A percentile compares a stretch with the other conserved stretches of the same genome.
These are phyloP conservation scores for Pristis pectinata DNA, from an alignment of 2,797 vertebrate species.

Conservation along the genomic window DNA sequence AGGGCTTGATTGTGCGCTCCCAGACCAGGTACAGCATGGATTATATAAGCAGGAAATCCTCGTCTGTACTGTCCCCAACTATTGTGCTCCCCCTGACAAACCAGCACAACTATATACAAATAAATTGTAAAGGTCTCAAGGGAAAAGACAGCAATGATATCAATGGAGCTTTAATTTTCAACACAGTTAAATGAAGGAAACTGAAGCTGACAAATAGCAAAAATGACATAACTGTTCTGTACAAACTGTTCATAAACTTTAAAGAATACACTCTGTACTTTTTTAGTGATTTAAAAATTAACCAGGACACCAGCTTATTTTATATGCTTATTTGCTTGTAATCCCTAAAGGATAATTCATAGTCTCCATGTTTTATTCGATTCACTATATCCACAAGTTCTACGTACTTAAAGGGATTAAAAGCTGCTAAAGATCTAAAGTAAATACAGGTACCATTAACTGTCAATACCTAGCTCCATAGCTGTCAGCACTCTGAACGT, in stretches of 20 bases:
- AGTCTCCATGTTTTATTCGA: background rate
- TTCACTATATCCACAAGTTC: background rate
- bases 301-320: conserved; percentile 5
- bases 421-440: background rate
- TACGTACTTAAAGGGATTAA: background rate
- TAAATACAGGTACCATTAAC: background rate
- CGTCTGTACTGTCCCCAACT: too few species aligned
- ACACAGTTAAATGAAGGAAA: background rate
- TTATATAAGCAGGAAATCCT: background rate
- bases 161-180: background rate
- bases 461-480: background rate
- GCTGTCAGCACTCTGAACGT: background rate
- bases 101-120: background rate
- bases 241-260: background rate
- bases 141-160: background rate
- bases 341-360: background rate
- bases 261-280: background rate
- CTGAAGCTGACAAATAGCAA: background rate
- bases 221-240: background rate
- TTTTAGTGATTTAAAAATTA: background rate
- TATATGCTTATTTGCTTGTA: background rate
- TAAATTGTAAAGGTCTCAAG: background rate
- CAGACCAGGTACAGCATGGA: background rate
- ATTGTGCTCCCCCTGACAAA: too few species aligned
- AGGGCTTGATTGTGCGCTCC: background rate